Evolutionary conservation across 2,113 vertebrate genomes (phyloP).

Genomic region (Petaurus breviceps): DNA sequence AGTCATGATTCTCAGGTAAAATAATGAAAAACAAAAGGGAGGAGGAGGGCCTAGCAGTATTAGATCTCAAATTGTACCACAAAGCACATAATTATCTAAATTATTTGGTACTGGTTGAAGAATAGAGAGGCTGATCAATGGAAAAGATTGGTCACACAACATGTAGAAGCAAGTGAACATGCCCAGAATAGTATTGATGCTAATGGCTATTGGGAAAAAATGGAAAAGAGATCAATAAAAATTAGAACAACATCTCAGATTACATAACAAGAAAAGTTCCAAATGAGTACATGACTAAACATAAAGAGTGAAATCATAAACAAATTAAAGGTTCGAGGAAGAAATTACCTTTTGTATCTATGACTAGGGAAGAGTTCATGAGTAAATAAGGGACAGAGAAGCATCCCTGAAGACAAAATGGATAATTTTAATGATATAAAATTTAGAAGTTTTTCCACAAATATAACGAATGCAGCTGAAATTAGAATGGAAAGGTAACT

Average conservation of each 20-base stretch:
- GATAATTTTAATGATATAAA: not conserved
- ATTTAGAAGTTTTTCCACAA: not conserved
- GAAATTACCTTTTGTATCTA: not conserved
- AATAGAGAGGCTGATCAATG: not conserved
- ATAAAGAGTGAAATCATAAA: not conserved
- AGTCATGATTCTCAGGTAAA: not conserved
- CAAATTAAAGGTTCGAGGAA: not conserved
- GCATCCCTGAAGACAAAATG: not conserved
- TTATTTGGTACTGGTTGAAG: not conserved
- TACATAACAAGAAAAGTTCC: not conserved
- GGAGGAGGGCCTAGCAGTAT: not conserved
- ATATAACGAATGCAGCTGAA: not conserved
- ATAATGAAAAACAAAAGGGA: not conserved
- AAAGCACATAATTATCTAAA: not conserved
- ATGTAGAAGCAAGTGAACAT: not conserved
- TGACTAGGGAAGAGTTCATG: not conserved
- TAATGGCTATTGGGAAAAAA: not conserved
- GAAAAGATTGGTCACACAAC: not conserved
- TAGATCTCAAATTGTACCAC: not conserved
- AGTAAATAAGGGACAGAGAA: not conserved
- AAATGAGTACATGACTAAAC: not conserved
- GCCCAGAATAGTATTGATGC: not conserved
- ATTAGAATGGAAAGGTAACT: not conserved
- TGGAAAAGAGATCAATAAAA: not conserved
- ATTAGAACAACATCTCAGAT: not conserved